Evolutionary conservation across 1,140 invertebrate genomes (phyloP).

Genomic region (Drosophila serrata): DNA sequence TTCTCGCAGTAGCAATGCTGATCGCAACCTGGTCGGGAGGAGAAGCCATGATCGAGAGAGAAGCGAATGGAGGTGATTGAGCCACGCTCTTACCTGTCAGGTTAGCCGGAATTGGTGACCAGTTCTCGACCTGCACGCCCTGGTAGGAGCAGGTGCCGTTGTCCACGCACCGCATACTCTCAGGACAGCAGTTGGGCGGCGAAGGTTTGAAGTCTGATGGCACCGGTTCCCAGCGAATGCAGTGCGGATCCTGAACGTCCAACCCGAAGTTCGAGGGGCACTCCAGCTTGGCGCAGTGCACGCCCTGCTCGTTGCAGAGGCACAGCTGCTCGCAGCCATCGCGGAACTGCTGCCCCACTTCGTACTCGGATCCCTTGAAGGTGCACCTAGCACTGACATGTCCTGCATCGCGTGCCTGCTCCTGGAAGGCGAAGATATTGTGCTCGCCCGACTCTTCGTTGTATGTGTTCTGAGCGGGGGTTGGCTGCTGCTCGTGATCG

Average conservation of each 20-base stretch:
- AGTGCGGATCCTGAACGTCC: constrained; percentile 92
- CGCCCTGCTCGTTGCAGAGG: constrained; percentile 88
- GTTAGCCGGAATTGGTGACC: constrained; percentile 88
- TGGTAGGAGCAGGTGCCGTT: constrained; percentile 92
- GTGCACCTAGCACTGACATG: constrained; percentile 54
- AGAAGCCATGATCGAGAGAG: constrained; percentile 10
- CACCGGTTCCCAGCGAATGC: constrained; percentile 93
- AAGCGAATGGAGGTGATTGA: constrained; percentile 17
- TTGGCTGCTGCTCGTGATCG: constrained; percentile 88
- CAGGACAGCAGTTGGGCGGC: constrained; percentile 93
- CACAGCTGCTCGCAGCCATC: constrained; percentile 91
- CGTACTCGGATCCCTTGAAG: constrained; percentile 71
- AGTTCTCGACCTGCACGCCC: constrained; percentile 89
- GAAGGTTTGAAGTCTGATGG: constrained; percentile 90
- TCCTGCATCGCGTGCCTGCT: constrained; percentile 71
- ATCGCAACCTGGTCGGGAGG: constrained; percentile 89
- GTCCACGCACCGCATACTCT: constrained; percentile 90
- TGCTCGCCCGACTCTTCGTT: constrained; percentile 55
- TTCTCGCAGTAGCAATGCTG: constrained; percentile 94
- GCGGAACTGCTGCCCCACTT: constrained; percentile 89
- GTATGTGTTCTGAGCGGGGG: constrained; percentile 54
- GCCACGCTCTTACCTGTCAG: constrained; percentile 85
- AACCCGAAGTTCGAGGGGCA: constrained; percentile 93
- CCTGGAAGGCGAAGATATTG: constrained; percentile 54
- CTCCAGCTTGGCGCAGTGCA: constrained; percentile 91